phyloP scores from a whole-genome alignment of 2,888 invertebrate genomes.

The Pteria penguin region DNA sequence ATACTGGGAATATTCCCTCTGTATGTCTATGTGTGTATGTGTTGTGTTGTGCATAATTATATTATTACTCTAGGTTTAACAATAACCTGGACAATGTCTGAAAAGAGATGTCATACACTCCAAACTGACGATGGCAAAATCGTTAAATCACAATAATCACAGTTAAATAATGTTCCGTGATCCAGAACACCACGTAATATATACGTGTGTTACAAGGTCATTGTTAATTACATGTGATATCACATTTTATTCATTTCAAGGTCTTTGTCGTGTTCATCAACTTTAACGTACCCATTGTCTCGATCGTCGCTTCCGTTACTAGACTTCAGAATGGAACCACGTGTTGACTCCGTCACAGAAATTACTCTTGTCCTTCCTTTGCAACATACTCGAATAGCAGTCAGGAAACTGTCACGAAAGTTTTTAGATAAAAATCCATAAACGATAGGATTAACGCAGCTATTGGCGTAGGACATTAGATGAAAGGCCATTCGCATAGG shows the following conservation, averaged over 20 bases:
- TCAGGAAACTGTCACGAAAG: constrained; percentile 82
- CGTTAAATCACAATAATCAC: too few relatives aligned
- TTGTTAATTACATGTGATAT: too few relatives aligned
- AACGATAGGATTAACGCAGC: constrained; percentile 87
- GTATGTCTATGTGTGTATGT: too few relatives aligned
- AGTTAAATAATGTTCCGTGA: too few relatives aligned
- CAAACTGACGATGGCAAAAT: too few relatives aligned
- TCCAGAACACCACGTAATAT: too few relatives aligned
- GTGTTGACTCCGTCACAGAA: constrained; percentile 16
- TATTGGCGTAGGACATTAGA: constrained; percentile 87
- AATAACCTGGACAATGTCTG: too few relatives aligned
- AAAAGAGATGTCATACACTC: too few relatives aligned
- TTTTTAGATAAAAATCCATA: constrained; percentile 89
- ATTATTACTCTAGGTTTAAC: too few relatives aligned
- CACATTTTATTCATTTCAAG: background rate
- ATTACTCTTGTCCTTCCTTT: constrained; percentile 34
- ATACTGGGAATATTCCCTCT: too few relatives aligned
- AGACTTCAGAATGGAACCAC: constrained; percentile 41
- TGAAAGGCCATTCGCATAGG: constrained; percentile 85
- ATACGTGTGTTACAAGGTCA: too few relatives aligned
- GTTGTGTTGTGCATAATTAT: too few relatives aligned
- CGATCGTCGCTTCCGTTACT: constrained; percentile 43
- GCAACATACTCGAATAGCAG: constrained; percentile 62
- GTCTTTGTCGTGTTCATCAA: background rate
- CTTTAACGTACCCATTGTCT: constrained; percentile 19